These are phyloP conservation scores for Prochilodus magdalenae DNA, from an alignment of 2,113 vertebrate species.

Conservation along the genomic window DNA sequence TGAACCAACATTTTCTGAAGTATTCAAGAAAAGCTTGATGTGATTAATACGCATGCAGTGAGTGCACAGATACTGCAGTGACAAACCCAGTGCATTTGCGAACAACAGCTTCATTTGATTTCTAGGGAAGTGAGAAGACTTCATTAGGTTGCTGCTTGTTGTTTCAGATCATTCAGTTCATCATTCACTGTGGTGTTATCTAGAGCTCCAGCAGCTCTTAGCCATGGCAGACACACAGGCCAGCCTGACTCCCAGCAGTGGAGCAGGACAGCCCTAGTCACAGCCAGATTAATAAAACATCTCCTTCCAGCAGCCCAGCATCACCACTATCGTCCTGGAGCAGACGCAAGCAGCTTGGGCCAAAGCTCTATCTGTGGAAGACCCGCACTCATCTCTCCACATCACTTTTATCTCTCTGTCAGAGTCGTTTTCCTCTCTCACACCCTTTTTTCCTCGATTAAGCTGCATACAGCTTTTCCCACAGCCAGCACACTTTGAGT, in stretches of 20 bases:
- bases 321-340: neutral
- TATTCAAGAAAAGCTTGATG: too few relatives aligned
- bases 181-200: conserved; percentile 27
- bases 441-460: neutral
- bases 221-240: conserved; percentile 15
- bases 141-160: conserved; percentile 26
- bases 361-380: conserved; percentile 2
- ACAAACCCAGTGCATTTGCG: neutral
- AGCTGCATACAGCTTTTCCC: neutral
- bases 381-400: neutral
- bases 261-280: conserved; percentile 24
- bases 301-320: conserved; percentile 12
- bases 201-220: conserved; percentile 26
- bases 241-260: conserved; percentile 28
- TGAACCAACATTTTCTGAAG: too few relatives aligned
- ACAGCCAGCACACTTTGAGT: conserved; percentile 50
- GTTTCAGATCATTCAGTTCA: conserved; percentile 21
- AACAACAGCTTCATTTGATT: neutral
- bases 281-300: conserved; percentile 48
- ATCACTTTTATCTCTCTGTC: conserved; percentile 2
- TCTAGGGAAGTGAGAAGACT: neutral
- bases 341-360: neutral
- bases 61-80: neutral
- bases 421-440: neutral
- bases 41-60: neutral